These are phyloP conservation scores for Nemotelus pantherinus DNA, from an alignment of 2,888 invertebrate genomes.

Conservation along the genomic window DNA sequence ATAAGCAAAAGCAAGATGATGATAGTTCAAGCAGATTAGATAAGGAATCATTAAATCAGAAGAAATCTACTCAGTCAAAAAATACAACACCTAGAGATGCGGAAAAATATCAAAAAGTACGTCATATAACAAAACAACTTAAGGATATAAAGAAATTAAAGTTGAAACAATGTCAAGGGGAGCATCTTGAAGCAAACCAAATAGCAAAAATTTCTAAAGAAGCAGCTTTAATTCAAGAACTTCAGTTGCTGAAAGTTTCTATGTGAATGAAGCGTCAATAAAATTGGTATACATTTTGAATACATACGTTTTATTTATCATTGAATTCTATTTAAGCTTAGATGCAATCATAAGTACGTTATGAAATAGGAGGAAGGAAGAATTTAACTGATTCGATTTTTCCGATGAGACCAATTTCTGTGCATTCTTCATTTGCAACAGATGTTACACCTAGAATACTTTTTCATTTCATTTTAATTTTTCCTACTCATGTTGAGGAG, in stretches of 20 bases:
- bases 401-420: too few relatives aligned
- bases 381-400: too few relatives aligned
- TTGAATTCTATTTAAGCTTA: too few relatives aligned
- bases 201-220: slow-evolving; percentile 86
- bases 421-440: too few relatives aligned
- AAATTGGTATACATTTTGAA: too few relatives aligned
- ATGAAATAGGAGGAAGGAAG: too few relatives aligned
- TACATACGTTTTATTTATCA: too few relatives aligned
- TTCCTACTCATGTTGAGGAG: too few relatives aligned
- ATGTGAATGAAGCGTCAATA: neutral
- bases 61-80: neutral
- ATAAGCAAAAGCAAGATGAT: slow-evolving; percentile 20
- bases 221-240: slow-evolving; percentile 76
- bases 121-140: slow-evolving; percentile 86
- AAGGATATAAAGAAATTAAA: slow-evolving; percentile 91
- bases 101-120: slow-evolving; percentile 88
- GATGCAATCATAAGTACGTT: too few relatives aligned
- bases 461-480: too few relatives aligned
- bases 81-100: slow-evolving; percentile 75
- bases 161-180: slow-evolving; percentile 81
- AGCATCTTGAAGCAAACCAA: slow-evolving; percentile 87
- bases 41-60: too few relatives aligned
- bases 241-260: slow-evolving; percentile 70
- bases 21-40: neutral
- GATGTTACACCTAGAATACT: too few relatives aligned